Percentiles rank a stretch among this genome's conserved stretches.
Evolutionary conservation across 2,797 vertebrate species (phyloP).

Genomic region (Pseudopleuronectes americanus): DNA sequence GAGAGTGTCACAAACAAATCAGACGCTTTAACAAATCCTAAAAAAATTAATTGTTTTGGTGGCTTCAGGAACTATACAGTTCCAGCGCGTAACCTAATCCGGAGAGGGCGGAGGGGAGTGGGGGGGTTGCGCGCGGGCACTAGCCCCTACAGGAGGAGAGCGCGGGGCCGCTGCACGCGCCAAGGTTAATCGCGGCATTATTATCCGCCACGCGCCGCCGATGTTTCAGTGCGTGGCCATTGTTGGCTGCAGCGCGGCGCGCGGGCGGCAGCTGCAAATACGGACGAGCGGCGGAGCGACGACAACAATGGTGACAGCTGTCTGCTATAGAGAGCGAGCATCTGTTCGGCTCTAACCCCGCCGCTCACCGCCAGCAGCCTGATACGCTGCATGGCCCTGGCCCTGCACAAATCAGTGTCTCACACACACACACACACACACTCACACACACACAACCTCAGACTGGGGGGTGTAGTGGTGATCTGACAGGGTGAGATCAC

Average conservation of each 20-base stretch:
- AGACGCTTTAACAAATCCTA: too few species aligned
- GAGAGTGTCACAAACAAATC: too few species aligned
- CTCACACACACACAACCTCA: too few species aligned
- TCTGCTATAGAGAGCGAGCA: conserved; percentile 85
- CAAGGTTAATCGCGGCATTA: conserved; percentile 86
- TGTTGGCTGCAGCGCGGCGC: conserved; percentile 72
- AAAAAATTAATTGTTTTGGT: background rate
- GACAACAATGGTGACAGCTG: conserved; percentile 90
- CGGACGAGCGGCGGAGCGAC: conserved; percentile 76
- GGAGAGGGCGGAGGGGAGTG: background rate
- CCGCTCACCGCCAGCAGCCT: conserved; percentile 80
- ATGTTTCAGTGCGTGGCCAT: conserved; percentile 76
- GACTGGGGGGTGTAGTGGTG: conserved; percentile 31
- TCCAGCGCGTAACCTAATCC: conserved; percentile 80
- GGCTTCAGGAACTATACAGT: conserved; percentile 14
- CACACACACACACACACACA: conserved; percentile 71
- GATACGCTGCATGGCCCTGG: conserved; percentile 42
- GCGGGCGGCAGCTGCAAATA: conserved; percentile 86
- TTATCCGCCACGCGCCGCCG: conserved; percentile 86
- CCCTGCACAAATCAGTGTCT: conserved; percentile 70
- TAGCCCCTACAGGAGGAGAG: conserved; percentile 60
- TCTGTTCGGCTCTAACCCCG: conserved; percentile 85
- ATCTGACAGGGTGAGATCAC: conserved; percentile 69
- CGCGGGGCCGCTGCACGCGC: conserved; percentile 78
- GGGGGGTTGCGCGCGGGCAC: conserved; percentile 44